Evolutionary conservation across 2,888 invertebrate genomes (phyloP), one percentile per base, ranked within the genome.

Genomic region (Tuberolachnus salignus): DNA sequence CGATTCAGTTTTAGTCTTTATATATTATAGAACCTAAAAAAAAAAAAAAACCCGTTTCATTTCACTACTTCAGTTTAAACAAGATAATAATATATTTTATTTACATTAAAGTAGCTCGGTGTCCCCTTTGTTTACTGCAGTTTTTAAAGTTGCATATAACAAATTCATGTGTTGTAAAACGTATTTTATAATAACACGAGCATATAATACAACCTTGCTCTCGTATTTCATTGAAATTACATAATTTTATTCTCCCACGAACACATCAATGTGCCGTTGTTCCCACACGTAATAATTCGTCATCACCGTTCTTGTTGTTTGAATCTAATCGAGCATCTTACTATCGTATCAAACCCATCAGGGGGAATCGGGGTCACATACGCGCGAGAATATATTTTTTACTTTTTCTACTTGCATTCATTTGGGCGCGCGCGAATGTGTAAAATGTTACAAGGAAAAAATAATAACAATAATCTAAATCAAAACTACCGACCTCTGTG

Each of bases 241-340:
- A 67, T 75, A 67, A 75, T 75, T 67, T 75, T 34, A 67, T 57
- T 72, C 55, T 67, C 66, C 46, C 75, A 75, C 19, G 57, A 67
- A 57, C 67, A 46, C 75, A 57, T 67, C 26, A 46, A 44, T 64
- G 63, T 53, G 14, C 2, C 42, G 64, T 64, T 57, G 3, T 57
- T 61, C 67, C 57, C 75, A 34, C 75, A 75, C 67, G 75, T 57
- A 46, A n/a, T n/a, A n/a, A 66, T 66, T 46, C 57, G 34, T 57
- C 75, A 42, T 66, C 57, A 34, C 26, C 46, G n/a, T 44, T n/a
- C 34, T 63, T 70, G 46, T 70, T 49, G 51, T 72, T 51, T 3
- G 21, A 10, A 21, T 63, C 21, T 61, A 51, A 34, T 34, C 61
- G 16, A 61, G 34, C 49, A 11, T 34, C 34, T 66, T 44, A 14